Evolutionary conservation across 2,888 invertebrate genomes (phyloP), one percentile per base, ranked within the genome.

Genomic region (Stratiomys singularior): DNA sequence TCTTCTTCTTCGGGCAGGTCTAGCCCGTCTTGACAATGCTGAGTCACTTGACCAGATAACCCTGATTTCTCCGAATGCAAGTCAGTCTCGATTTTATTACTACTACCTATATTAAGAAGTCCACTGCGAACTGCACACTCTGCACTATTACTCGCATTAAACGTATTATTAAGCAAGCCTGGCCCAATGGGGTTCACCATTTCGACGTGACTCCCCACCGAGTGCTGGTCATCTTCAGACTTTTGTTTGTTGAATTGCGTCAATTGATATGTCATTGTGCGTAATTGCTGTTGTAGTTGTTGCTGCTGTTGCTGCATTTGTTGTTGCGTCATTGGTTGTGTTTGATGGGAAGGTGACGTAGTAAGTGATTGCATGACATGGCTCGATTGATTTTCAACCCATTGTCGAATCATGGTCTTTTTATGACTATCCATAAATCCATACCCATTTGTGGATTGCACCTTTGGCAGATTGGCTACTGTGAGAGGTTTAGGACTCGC

Each of bases 371-470:
- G 92, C 83, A 87, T 86, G 81, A 95, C 93, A 88, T 95, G 94
- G 21, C 92, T 91, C 0, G 94, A 94, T 87, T 96, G 96, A 84
- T 95, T 95, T 87, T 96, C 96, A 0, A 96, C 96, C 96, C 96
- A 96, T 84, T 96, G 94, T 67, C 95, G 89, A 74, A 96, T 96
- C 96, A 96, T 96, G 82, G 93, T 94, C 86, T 96, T 95, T 85
- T 97, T 97, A 83, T 96, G 95, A 82, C 91, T 94, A 83, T 96
- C 96, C 96, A 96, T 96, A 83, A 94, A 96, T 0, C 96, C 94
- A 84, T 96, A 96, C 0, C 93, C 92, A 13, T 76, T 60, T 2
- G 79, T 56, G 11, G 71, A 77, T 52, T 64, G 56, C 9, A n/a
- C 23, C 15, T 74, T 60, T 11, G 86, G 87, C n/a, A 87, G 78